A percentile compares a stretch with the other conserved stretches of the same genome.
Evolutionary conservation across 2,888 invertebrate species (phyloP).

Genomic region (Nomada goodeniana): DNA sequence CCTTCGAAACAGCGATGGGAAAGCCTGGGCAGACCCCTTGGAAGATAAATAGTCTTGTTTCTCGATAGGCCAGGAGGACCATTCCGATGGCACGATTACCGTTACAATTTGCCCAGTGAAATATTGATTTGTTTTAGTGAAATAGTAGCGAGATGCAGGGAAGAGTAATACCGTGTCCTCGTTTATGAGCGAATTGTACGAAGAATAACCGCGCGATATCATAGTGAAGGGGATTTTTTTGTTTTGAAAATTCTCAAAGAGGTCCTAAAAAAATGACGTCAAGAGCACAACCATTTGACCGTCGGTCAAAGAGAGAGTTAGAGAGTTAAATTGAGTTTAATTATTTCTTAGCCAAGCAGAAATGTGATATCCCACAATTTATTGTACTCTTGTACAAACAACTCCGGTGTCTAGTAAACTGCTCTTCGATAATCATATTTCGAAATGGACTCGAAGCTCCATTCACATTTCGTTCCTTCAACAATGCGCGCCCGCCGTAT

Average conservation of each 20-base stretch:
- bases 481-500: too few species aligned
- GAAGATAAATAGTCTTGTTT: constrained; percentile 63
- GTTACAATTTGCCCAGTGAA: constrained; percentile 35
- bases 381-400: too few species aligned
- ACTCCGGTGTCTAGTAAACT: too few species aligned
- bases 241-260: neutral
- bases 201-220: neutral
- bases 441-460: too few species aligned
- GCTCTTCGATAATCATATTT: too few species aligned
- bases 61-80: constrained; percentile 52
- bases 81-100: constrained; percentile 41
- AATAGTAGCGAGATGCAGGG: neutral
- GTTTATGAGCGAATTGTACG: neutral
- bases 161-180: neutral
- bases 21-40: constrained; percentile 46
- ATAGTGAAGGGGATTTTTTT: neutral
- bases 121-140: constrained; percentile 30
- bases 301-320: too few species aligned
- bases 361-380: too few species aligned
- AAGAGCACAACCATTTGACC: too few species aligned
- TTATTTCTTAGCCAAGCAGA: too few species aligned
- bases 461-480: too few species aligned
- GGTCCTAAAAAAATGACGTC: too few species aligned
- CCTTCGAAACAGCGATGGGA: constrained; percentile 14
- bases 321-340: too few species aligned